Evolutionary conservation across 2,888 invertebrate genomes (phyloP).

Genomic region (Aquatica leii): DNA sequence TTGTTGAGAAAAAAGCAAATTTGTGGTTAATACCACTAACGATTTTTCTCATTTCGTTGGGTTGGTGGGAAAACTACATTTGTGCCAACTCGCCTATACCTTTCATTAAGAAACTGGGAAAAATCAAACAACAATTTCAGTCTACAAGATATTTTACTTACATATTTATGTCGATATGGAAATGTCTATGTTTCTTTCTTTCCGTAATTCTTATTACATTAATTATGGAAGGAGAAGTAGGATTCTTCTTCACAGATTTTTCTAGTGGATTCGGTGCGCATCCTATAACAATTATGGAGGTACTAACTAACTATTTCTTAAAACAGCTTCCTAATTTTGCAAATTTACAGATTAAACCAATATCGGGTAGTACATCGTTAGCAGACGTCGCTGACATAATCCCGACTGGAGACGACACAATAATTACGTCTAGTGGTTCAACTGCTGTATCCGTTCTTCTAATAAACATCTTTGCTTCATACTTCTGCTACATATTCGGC

Average conservation of each 20-base stretch:
- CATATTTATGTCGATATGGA: conserved; percentile 91
- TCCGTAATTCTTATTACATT: conserved; percentile 77
- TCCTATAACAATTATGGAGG: conserved; percentile 80
- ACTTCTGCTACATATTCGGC: conserved; percentile 90
- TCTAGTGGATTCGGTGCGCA: conserved; percentile 80
- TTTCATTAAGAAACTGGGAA: conserved; percentile 76
- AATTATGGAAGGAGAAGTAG: conserved; percentile 78
- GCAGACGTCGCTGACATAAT: conserved; percentile 82
- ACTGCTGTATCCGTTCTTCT: conserved; percentile 80
- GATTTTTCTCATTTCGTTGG: conserved; percentile 85
- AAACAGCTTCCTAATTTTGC: no score
- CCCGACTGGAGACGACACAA: conserved; percentile 77
- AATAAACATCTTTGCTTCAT: conserved; percentile 83
- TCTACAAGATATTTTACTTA: conserved; percentile 88
- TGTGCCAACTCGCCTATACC: conserved; percentile 84
- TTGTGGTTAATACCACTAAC: conserved; percentile 89
- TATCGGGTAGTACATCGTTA: conserved; percentile 67
- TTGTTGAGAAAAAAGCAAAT: conserved; percentile 76
- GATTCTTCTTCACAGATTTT: conserved; percentile 79
- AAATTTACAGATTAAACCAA: conserved; percentile 68
- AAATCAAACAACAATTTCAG: conserved; percentile 81
- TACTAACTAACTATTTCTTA: conserved; percentile 53
- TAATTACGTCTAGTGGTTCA: conserved; percentile 74
- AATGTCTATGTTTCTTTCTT: conserved; percentile 82
- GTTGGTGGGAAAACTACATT: conserved; percentile 99